Conservation (phyloP, 1,140 invertebrate genomes). For the Drosophila rhopaloa region DNA sequence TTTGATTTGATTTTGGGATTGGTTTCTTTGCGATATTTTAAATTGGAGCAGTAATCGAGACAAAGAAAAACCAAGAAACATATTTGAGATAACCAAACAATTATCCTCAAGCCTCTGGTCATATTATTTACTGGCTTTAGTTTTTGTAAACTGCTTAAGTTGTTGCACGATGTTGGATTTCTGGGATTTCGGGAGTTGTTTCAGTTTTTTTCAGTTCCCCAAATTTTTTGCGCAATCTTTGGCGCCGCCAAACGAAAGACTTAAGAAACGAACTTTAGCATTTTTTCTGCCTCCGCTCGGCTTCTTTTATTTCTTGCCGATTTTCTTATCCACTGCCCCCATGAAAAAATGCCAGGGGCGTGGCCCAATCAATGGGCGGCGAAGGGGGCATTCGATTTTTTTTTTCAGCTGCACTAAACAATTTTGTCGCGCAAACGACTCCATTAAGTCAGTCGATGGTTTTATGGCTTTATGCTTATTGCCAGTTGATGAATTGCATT, state of each 20-base stretch:
- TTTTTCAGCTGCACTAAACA: constrained; percentile 32
- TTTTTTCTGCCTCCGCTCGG: constrained; percentile 19
- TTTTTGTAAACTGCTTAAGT: constrained; percentile 14
- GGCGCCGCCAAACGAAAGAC: constrained; percentile 64
- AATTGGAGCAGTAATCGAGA: constrained; percentile 46
- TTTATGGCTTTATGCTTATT: constrained; percentile 61
- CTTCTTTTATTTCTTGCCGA: constrained; percentile 4
- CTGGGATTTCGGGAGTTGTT: constrained; percentile 13
- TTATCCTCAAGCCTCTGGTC: constrained; percentile 46
- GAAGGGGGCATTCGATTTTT: neutral
- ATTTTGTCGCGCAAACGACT: constrained; percentile 67
- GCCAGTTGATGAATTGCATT: constrained; percentile 61
- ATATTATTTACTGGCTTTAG: constrained; percentile 29
- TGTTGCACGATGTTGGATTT: constrained; percentile 22
- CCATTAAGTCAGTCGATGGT: constrained; percentile 57
- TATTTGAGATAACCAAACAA: constrained; percentile 69
- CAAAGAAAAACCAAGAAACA: constrained; percentile 35
- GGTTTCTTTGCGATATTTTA: constrained; percentile 22
- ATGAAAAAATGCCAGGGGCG: constrained; percentile 26
- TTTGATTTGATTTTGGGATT: constrained; percentile 33
- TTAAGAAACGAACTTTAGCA: constrained; percentile 74
- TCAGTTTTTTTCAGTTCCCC: constrained; percentile 27
- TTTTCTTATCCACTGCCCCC: constrained; percentile 11
- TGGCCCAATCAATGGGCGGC: constrained; percentile 15
- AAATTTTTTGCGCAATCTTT: constrained; percentile 54